phyloP scores from a whole-genome alignment of 1,140 invertebrate species.

The Drosophila pseudoananassae region DNA sequence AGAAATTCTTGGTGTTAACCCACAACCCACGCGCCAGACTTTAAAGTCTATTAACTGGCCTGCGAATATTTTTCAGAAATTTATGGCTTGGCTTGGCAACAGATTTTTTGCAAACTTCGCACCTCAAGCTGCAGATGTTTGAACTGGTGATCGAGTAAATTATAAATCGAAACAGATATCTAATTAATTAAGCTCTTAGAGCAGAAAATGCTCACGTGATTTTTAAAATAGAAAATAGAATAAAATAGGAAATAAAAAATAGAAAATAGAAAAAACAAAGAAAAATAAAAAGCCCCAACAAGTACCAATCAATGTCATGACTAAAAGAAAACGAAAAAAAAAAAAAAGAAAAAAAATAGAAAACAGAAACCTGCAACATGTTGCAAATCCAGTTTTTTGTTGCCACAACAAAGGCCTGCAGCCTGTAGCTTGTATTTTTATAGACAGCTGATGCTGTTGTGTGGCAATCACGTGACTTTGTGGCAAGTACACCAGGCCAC shows the following conservation, averaged over 20 bases:
- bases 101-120: not conserved
- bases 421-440: no score
- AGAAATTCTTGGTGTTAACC: constrained; percentile 8
- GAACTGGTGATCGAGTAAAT: no score
- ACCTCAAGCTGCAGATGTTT: not conserved
- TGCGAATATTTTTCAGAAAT: constrained; percentile 2
- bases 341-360: not conserved
- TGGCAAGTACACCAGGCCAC: constrained; percentile 48
- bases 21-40: constrained; percentile 32
- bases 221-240: no score
- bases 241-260: not conserved
- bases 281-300: not conserved
- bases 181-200: not conserved
- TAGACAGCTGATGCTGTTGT: constrained; percentile 42
- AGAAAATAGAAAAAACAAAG: not conserved
- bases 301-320: not conserved
- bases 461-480: constrained; percentile 68
- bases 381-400: not conserved
- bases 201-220: no score
- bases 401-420: constrained; percentile 27
- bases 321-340: not conserved
- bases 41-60: constrained; percentile 1
- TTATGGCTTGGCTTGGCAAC: constrained; percentile 25
- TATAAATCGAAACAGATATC: not conserved
- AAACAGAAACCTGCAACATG: not conserved